phyloP scores from a whole-genome alignment of 2,113 vertebrate species.

The Emydura subglobosa region DNA sequence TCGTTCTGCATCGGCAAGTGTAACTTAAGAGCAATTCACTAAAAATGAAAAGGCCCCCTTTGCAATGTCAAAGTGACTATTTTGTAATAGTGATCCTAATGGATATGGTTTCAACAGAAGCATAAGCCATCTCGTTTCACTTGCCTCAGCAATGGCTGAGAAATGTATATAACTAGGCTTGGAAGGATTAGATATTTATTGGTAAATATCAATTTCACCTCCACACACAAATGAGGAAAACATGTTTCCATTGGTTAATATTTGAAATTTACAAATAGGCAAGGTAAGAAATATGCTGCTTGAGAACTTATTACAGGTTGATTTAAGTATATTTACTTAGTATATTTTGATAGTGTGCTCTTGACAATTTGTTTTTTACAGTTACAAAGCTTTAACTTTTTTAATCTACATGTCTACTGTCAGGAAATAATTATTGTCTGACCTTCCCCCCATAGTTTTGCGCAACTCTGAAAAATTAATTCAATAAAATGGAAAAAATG shows the following conservation, averaged over 20 bases:
- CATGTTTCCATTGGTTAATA: not conserved
- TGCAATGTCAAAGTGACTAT: not conserved
- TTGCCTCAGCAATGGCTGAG: not conserved
- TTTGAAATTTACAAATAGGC: not conserved
- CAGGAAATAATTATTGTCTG: not conserved
- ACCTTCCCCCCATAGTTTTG: not conserved
- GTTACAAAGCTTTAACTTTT: not conserved
- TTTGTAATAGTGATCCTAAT: too few relatives aligned
- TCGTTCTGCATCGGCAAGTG: not conserved
- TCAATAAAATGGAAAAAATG: not conserved
- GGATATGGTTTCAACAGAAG: not conserved
- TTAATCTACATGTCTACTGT: not conserved
- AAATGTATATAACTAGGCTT: not conserved
- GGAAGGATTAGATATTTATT: not conserved
- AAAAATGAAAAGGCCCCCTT: not conserved
- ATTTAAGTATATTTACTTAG: not conserved
- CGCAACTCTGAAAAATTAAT: not conserved
- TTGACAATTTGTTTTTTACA: not conserved
- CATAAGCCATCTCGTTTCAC: not conserved
- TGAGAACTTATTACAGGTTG: not conserved
- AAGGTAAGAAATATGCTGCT: not conserved
- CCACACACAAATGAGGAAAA: not conserved
- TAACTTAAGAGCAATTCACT: not conserved
- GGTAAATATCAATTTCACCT: not conserved
- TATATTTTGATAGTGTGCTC: not conserved